A percentile compares a stretch with the other conserved stretches of the same genome.
These are phyloP conservation scores for Ciconia boyciana DNA, from an alignment of 2,113 vertebrate genomes.

Conservation along the genomic window DNA sequence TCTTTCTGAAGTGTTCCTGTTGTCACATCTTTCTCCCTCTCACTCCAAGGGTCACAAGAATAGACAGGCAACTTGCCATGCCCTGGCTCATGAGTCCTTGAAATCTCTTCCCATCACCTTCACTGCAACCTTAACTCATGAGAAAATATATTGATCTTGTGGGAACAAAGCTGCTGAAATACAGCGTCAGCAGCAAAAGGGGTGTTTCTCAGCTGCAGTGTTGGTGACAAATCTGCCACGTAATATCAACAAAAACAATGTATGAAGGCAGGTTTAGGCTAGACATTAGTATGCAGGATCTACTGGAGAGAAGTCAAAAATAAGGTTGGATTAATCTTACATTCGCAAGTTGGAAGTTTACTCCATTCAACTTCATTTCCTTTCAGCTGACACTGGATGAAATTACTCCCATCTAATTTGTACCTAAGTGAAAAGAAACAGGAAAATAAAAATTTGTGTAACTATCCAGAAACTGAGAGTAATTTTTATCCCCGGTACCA, in stretches of 20 bases:
- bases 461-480: fast-evolving
- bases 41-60: not conserved
- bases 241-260: fast-evolving
- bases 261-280: not conserved
- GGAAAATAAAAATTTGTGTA: not conserved
- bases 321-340: not conserved
- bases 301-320: not conserved
- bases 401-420: not conserved
- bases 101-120: not conserved
- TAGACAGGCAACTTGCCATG: not conserved
- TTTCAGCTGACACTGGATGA: constrained; percentile 16
- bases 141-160: not conserved
- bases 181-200: not conserved
- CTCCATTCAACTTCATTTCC: not conserved
- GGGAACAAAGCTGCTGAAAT: not conserved
- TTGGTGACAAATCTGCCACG: not conserved
- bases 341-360: not conserved
- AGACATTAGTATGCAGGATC: fast-evolving
- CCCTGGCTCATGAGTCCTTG: not conserved
- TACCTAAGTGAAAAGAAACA: not conserved
- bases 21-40: not conserved
- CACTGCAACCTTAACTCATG: not conserved
- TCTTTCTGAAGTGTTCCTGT: not conserved
- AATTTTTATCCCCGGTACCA: fast-evolving
- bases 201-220: not conserved